Percentiles rank a stretch among this genome's conserved stretches.
Evolutionary conservation across 2,797 vertebrate genomes (phyloP).

Genomic region (Sus cebifrons): DNA sequence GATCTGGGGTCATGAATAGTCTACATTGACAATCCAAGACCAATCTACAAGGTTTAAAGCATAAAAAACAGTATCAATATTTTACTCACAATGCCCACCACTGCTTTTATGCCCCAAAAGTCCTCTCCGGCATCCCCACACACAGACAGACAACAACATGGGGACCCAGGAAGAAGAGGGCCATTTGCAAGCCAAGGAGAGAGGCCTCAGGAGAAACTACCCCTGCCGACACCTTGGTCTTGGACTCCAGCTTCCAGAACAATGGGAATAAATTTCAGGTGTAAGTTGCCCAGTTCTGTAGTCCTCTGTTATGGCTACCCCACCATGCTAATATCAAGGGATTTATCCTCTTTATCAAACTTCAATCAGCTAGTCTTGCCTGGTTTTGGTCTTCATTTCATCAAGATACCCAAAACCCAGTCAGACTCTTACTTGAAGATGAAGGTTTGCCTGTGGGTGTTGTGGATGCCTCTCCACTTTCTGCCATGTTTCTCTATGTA

Average conservation of each 20-base stretch:
- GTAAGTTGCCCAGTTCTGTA: rapidly evolving
- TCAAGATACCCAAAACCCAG: neutral
- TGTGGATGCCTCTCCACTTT: neutral
- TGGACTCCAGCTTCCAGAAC: neutral
- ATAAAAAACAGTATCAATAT: rapidly evolving
- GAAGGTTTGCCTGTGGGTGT: rapidly evolving
- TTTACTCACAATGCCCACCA: no score
- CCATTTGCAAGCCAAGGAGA: no score
- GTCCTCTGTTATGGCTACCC: neutral
- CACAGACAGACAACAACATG: rapidly evolving
- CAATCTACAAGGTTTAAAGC: neutral
- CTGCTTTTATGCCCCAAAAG: no score
- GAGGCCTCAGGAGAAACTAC: neutral
- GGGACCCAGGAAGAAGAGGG: rapidly evolving
- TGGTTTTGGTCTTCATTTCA: rapidly evolving
- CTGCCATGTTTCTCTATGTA: neutral
- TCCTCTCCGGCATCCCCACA: neutral
- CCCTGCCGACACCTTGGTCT: rapidly evolving
- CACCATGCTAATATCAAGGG: neutral
- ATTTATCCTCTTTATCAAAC: neutral
- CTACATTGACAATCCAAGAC: neutral
- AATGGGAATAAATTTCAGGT: no score
- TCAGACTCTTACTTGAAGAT: neutral
- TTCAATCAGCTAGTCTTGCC: rapidly evolving
- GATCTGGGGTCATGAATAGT: neutral